These are phyloP conservation scores for Stenodema calcarata DNA, from an alignment of 2,888 invertebrate genomes.

Conservation along the genomic window DNA sequence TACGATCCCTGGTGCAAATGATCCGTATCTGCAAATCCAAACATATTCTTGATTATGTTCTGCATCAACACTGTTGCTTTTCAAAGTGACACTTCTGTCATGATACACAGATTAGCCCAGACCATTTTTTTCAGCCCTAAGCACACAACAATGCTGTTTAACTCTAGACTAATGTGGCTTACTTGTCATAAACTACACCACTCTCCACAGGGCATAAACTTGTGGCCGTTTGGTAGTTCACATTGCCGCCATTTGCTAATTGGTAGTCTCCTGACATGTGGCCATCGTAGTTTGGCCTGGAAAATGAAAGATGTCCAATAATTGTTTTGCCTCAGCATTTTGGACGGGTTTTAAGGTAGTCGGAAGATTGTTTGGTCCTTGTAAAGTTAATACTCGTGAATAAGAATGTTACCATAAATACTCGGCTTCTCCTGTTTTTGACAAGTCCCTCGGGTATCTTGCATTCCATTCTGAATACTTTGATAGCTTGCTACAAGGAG, in stretches of 20 bases:
- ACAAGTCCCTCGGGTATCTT: conserved; percentile 41
- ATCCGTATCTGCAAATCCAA: conserved; percentile 66
- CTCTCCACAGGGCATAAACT: conserved; percentile 69
- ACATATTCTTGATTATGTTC: background rate
- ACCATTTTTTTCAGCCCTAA: too few relatives aligned
- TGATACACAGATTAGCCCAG: too few relatives aligned
- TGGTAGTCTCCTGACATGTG: conserved; percentile 61
- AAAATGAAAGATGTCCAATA: background rate
- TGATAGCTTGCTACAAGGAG: conserved; percentile 63
- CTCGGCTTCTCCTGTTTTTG: conserved; percentile 52
- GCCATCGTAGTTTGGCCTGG: conserved; percentile 35
- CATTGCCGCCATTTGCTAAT: conserved; percentile 6
- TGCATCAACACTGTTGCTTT: background rate
- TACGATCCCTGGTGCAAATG: conserved; percentile 72
- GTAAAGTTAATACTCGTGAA: background rate
- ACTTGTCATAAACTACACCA: conserved; percentile 70
- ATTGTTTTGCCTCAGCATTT: too few relatives aligned
- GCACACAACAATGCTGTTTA: too few relatives aligned
- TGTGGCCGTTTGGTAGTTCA: conserved; percentile 9
- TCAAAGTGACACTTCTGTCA: too few relatives aligned
- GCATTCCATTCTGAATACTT: conserved; percentile 50
- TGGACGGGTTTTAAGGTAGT: too few relatives aligned
- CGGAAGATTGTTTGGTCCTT: too few relatives aligned
- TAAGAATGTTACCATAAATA: conserved; percentile 33
- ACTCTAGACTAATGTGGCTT: background rate